Base-by-base conservation (phyloP, 2,888 invertebrate species). In the Prenolepis imparis region DNA sequence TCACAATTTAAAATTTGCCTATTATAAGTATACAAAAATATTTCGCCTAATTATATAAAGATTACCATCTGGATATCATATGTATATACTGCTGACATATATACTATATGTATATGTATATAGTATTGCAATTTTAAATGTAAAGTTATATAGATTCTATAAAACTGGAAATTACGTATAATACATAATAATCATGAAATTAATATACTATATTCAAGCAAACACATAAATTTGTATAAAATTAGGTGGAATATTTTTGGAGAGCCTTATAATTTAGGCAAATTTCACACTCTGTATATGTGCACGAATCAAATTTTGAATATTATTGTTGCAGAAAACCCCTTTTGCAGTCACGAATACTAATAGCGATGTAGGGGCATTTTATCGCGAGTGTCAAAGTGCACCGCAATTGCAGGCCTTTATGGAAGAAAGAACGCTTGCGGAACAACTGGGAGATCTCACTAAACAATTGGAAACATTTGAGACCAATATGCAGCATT, bases 301-400 rank as follows among this genome's bases (percentile, higher is more conserved):
- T 57, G 3, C 39, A 28, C 5, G n/a, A 67, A 77, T 57, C 12
- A 84, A 73, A 67, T 59, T 32, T 52, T 21, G 36, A 36, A 66
- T 59, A n/a, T 48, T 52, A 1, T 84, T 87, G 86, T 95, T 96
- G 1, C 95, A 98, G 98, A 97, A 97, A 95, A 97, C 97, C 72
- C 97, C 98, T 4, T 98, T 98, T 93, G 97, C 97, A 66, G 97
- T 96, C 86, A 96, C 96, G 84, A 97, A 96, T 90, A 96, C 96
- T 0, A 97, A 97, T 91, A 96, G 96, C 64, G 98, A 98, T 92
- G 95, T 98, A 86, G 97, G 97, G 0, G 96, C 96, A 86, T 98
- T 98, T 95, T 98, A 97, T 95, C 96, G 97, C 48, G 97, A 98
- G 92, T 98, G 97, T 95, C 96, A 97, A 92, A 96, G 96, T 89